phyloP scores from a whole-genome alignment of 2,888 invertebrate species.

The Geophilus truncorum region DNA sequence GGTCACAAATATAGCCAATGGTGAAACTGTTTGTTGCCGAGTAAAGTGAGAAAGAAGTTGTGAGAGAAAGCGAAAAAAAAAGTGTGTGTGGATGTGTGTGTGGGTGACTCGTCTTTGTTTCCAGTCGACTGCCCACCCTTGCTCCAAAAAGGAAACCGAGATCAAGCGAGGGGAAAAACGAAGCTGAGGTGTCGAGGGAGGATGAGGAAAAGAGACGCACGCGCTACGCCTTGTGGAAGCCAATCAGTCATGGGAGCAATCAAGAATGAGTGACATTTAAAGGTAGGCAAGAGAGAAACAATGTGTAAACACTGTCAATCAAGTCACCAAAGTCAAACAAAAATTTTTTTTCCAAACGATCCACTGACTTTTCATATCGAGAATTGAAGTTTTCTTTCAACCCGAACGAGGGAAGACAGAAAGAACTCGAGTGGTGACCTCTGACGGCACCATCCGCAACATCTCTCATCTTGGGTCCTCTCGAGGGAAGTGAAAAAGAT shows the following conservation, averaged over 20 bases:
- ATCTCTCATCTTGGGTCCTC: not conserved
- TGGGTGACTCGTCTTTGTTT: not conserved
- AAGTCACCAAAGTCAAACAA: not conserved
- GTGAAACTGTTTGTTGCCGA: not conserved
- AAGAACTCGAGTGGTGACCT: not conserved
- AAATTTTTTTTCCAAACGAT: not conserved
- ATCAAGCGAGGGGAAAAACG: slow-evolving; percentile 17
- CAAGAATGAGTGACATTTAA: not conserved
- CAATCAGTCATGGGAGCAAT: not conserved
- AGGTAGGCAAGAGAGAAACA: not conserved
- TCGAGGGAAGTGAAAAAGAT: not conserved
- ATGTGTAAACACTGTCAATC: not conserved
- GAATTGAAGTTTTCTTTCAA: not conserved
- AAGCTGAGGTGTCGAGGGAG: not conserved
- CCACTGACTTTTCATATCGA: not conserved
- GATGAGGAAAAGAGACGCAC: not conserved
- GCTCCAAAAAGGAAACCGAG: slow-evolving; percentile 11
- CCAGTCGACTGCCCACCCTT: slow-evolving; percentile 25
- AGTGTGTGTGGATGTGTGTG: not conserved
- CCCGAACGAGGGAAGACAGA: not conserved
- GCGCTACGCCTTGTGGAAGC: not conserved
- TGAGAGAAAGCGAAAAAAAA: not conserved
- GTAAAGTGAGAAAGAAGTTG: not conserved
- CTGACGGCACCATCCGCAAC: not conserved
- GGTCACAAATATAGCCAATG: not conserved